Base-by-base conservation (phyloP, 2,888 invertebrate genomes). In the Apoda limacodes region DNA sequence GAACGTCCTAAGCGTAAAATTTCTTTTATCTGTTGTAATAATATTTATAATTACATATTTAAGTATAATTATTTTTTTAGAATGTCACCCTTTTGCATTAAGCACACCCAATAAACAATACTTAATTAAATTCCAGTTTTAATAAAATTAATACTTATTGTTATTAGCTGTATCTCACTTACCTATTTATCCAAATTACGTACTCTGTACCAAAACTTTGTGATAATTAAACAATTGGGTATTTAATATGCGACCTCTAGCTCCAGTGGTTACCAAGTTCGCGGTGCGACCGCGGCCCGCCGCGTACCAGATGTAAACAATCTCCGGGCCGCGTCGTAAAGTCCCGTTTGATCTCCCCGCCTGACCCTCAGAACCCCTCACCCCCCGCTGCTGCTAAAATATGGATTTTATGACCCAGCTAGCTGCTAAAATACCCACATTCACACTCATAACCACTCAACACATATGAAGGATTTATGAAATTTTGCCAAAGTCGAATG, bases 261-360 rank as follows among this genome's bases (percentile, higher is more conserved):
- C 50, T 46, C 48, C 67, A 62, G 71, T 56, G 75, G 75, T 75
- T 70, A 71, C 64, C 69, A 72, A 76, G 69, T 75, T 74, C 60
- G 61, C 55, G 59, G 60, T 55, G 59, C 60, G 63, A 67, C 67
- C 50, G n/a, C n/a, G n/a, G 55, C 59, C 69, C 64, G 65, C 54
- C 59, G 60, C 57, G 75, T 66, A 69, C 59, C 78, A 80, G 78
- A 80, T 78, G 78, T 80, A 78, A 78, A 80, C 78, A 80, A 72
- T 76, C 74, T 69, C 68, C 64, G 63, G 58, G 57, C 59, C 64
- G 57, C 59, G 69, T 72, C 76, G 67, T 80, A 78, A 80, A 80
- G 53, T 66, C 60, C 60, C 69, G 75, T 78, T 80, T 80, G 78
- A 80, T 78, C 72, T 72, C 62, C 63, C 69, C 54, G 48, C 44